phyloP scores from a whole-genome alignment of 1,140 invertebrate species.

The Dysdera silvatica region DNA sequence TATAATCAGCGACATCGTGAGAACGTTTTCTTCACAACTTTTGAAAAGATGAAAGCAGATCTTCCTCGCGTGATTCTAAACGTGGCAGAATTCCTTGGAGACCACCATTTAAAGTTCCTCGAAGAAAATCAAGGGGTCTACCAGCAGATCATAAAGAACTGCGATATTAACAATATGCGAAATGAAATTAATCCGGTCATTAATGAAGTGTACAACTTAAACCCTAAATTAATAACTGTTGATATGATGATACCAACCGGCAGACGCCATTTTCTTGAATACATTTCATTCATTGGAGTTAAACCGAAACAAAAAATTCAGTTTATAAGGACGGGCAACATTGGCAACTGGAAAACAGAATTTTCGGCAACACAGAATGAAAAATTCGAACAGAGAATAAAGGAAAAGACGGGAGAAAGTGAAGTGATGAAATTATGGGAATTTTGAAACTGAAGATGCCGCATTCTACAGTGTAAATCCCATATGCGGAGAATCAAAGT shows the following conservation, averaged over 20 bases:
- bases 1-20: slow-evolving; percentile 34
- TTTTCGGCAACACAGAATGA: not conserved
- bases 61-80: slow-evolving; percentile 8
- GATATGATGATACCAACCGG: slow-evolving; percentile 4
- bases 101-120: slow-evolving; percentile 1
- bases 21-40: slow-evolving; percentile 42
- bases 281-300: not conserved
- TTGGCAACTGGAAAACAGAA: not conserved
- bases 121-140: slow-evolving; percentile 9
- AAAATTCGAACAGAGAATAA: not conserved
- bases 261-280: slow-evolving; percentile 6
- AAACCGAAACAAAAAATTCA: not conserved
- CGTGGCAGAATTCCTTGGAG: slow-evolving; percentile 26
- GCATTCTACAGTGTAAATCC: too few relatives aligned
- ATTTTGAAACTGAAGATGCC: too few relatives aligned
- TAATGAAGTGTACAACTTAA: not conserved
- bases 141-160: slow-evolving; percentile 10
- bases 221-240: not conserved
- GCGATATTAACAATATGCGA: slow-evolving; percentile 16
- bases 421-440: slow-evolving; percentile 10
- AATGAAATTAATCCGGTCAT: slow-evolving; percentile 6
- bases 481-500: too few relatives aligned
- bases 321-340: slow-evolving; percentile 2
- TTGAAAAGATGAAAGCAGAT: slow-evolving; percentile 32
- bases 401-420: not conserved